A percentile compares a stretch with the other conserved stretches of the same genome.
Conservation (phyloP, 2,888 invertebrate genomes). For the Drosophila anceps region DNA sequence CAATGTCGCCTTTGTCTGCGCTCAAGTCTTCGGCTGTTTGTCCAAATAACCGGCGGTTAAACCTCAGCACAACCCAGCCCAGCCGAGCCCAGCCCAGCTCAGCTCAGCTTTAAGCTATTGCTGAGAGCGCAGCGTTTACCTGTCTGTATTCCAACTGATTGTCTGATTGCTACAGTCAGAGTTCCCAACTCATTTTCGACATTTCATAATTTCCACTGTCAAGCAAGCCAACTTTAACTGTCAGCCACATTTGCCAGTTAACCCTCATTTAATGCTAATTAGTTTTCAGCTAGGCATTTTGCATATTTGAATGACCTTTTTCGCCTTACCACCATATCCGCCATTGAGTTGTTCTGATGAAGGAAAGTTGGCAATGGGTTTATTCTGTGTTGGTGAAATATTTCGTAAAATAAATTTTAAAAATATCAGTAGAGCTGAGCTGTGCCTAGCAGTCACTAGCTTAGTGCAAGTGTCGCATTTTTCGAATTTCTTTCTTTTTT, state of each 20-base stretch:
- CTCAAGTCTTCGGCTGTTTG: conserved; percentile 52
- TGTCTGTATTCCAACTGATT: conserved; percentile 17
- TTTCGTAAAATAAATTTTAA: too few relatives aligned
- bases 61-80: conserved; percentile 27
- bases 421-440: too few relatives aligned
- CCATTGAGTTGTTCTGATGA: conserved; percentile 10
- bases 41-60: conserved; percentile 51
- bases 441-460: too few relatives aligned
- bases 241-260: conserved; percentile 41
- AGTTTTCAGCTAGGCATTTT: conserved; percentile 44
- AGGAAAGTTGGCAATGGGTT: conserved; percentile 4
- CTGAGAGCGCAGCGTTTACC: conserved; percentile 30
- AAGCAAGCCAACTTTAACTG: conserved; percentile 44
- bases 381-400: too few relatives aligned
- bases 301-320: conserved; percentile 56
- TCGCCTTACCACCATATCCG: background rate
- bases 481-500: too few relatives aligned
- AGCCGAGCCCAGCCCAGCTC: conserved; percentile 14
- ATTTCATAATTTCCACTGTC: conserved; percentile 48
- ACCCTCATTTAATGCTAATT: conserved; percentile 71
- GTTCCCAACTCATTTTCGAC: conserved; percentile 20
- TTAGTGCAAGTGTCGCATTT: too few relatives aligned
- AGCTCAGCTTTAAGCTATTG: conserved; percentile 42
- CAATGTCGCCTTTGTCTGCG: conserved; percentile 64
- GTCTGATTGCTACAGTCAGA: conserved; percentile 11